A percentile compares a stretch with the other conserved stretches of the same genome.
Conservation (phyloP, 1,140 invertebrate genomes). For the Drosophila miranda region DNA sequence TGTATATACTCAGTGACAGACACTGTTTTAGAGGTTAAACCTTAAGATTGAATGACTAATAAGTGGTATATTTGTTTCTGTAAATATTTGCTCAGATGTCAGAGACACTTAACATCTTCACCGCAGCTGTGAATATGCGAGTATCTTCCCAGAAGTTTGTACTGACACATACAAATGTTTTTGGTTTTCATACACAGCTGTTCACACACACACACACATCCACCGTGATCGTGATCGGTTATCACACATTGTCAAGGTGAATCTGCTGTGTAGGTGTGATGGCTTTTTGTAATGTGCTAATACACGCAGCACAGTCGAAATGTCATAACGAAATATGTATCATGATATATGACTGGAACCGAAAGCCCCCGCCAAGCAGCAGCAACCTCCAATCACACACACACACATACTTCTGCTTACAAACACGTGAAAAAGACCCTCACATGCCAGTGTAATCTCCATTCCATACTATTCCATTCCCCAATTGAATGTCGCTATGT, state of each 20-base stretch:
- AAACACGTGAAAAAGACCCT: no score
- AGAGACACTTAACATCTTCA: no score
- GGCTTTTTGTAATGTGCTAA: slow-evolving; percentile 11
- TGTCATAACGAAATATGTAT: neutral
- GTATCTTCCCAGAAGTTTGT: no score
- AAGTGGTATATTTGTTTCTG: no score
- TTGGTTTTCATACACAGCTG: slow-evolving; percentile 8
- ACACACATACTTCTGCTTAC: neutral
- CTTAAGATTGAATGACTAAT: no score
- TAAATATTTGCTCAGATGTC: no score
- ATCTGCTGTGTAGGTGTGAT: slow-evolving; percentile 38
- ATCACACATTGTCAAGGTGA: slow-evolving; percentile 55
- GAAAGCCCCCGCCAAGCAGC: neutral
- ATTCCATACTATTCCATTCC: no score
- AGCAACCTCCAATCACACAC: neutral
- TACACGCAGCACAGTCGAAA: neutral
- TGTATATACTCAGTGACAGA: no score
- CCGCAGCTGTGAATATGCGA: no score
- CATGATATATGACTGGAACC: slow-evolving; percentile 25
- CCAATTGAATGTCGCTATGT: no score
- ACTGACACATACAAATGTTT: neutral
- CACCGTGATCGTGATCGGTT: slow-evolving; percentile 6
- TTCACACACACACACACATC: slow-evolving; percentile 1
- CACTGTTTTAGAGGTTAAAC: no score
- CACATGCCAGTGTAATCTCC: no score